Base-by-base conservation (phyloP, 2,888 invertebrate species). In the Campoplex nolae region DNA sequence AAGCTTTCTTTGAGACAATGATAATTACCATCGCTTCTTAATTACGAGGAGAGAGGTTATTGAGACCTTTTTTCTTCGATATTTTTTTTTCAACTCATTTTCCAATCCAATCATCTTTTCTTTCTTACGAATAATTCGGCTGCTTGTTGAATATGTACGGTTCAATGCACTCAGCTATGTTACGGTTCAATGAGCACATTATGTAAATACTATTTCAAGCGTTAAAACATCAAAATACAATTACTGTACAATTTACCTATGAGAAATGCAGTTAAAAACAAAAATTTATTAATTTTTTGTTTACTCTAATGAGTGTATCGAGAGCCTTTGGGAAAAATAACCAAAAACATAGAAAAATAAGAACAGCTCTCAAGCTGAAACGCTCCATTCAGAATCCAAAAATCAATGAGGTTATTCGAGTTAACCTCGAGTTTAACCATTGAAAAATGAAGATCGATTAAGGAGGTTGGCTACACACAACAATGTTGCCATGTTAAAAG, bases 111-210 rank as follows among this genome's bases (percentile, higher is more conserved):
- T 62, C 67, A 42, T 45, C 45, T 16, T 35, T 56, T 51, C 56
- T 86, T 76, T 71, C 56, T 38, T 65, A 42, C 51, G 56, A 51
- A 35, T 23, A 1, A 83, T 80, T 80, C 23, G 67, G 45, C 56
- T 48, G 62, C 23, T 35, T 23, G 23, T 23, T 23, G 23, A 23
- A 11, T 2, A 76, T 23, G 18, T 68, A 42, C 71, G 79, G 71
- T 80, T 65, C 74, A 77, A 74, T 76, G 79, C 51, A 71, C 51
- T 62, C 23, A 13, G 56, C 58, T 75, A 42, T 42, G 58, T 81
- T 35, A 28, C 81, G 84, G 42, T 81, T 70, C 45, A 78, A 67
- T 35, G 45, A 45, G 8, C 54, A 13, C n/a, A 8, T 38, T 38
- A 16, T 18, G 9, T 23, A 23, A 73, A 42, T 23, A 73, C 45